Base-by-base conservation (phyloP, 1,140 invertebrate species). In the Lasioglossum albipes region DNA sequence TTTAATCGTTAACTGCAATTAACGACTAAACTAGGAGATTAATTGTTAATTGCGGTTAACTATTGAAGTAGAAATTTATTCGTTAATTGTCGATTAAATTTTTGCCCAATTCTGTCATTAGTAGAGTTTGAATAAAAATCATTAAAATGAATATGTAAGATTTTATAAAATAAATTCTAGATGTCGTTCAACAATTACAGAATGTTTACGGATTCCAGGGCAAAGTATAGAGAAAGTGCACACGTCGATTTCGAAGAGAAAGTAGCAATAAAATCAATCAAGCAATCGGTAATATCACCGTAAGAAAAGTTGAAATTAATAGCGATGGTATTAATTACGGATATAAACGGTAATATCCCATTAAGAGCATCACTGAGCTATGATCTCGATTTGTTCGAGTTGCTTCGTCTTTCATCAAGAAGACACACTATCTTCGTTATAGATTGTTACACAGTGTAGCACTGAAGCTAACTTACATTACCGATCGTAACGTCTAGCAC, bases 321-420 rank as follows among this genome's bases (percentile, higher is more conserved):
- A 41, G 36, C 52, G 64, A n/a, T 7, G 18, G 16, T 12, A 13
- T 20, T 75, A 75, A 75, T 75, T 65, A 52, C 18, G 59, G 61
- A 3, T 18, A 31, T 45, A 62, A 18, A 20, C 18, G 6, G 16
- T 12, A 12, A 22, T 4, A 62, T 22, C 45, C 57, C 10, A 42
- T 31, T 22, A 12, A n/a, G 31, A n/a, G 13, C 42, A 52, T 65
- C 72, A 41, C 16, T 18, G 22, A 49, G 13, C 9, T n/a, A n/a
- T 22, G 10, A 65, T 52, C 10, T 22, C 18, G 22, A 73, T 75
- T 65, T 65, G 45, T 61, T 49, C 12, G 18, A 6, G 42, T 41
- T 69, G 7, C 27, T 31, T 69, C 49, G 13, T 52, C 7, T 45
- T 31, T 49, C 64, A 20, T 42, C 7, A n/a, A 18, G 41, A 41